Base-by-base conservation (phyloP, 2,888 invertebrate genomes). In the Bibio marci region DNA sequence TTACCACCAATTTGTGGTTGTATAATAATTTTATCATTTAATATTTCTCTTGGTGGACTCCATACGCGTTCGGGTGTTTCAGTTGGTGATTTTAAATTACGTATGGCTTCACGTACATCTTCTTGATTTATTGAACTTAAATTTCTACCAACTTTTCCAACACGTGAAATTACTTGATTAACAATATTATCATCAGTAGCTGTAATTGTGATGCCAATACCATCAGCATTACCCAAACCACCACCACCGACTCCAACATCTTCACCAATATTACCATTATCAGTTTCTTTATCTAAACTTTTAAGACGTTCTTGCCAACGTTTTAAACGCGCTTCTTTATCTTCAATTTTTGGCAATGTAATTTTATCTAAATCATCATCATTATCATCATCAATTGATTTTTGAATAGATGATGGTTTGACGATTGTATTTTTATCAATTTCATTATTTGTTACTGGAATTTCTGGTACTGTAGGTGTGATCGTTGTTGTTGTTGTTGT, bases 221-320 rank as follows among this genome's bases (percentile, higher is more conserved):
- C 22, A 22, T 22, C 22, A 22, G 8, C 22, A 11, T 7, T 12
- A 7, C 7, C 35, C 18, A 50, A 48, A 15, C 49, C 43, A 45
- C 63, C 59, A 45, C 67, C 65, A 51, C 66, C 65, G 15, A 30
- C 51, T 42, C 49, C 64, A 62, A 49, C 66, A 52, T 68, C 66
- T 4, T 7, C 13, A 7, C 7, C 35, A 19, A 50, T 48, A 15
- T 49, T 44, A 45, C 63, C 59, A 45, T 67, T 65, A 51, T 66
- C 65, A 17, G 31, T 51, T 42, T 49, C 64, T 62, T 49, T 66
- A 52, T 68, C 66, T 55, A 63, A 63, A 27, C 54, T 58, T 55
- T 75, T 76, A 36, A 78, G 58, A 55, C 76, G 69, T 38, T 76
- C 76, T 53, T 80, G 77, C 80, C 80, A 80, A 41, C 70, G 68